phyloP scores from a whole-genome alignment of 64 coral and sea anemone species.

The Pachyseris speciosa region DNA sequence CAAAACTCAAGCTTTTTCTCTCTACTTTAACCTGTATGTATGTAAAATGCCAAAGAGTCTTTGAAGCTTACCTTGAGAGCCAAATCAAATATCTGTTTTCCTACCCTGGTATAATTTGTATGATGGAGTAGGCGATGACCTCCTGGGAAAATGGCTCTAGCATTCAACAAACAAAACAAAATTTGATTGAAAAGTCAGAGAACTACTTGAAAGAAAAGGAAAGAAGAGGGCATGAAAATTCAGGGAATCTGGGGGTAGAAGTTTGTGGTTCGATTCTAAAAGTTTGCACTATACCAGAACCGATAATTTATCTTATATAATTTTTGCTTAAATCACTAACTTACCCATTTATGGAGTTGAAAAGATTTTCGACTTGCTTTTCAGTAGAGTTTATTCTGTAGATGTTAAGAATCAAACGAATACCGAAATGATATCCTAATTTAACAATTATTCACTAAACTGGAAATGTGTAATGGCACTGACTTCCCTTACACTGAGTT shows the following conservation, averaged over 20 bases:
- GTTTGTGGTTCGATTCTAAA: no score
- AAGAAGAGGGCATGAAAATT: no score
- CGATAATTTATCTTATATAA: neutral
- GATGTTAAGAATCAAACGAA: conserved; percentile 1
- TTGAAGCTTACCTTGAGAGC: conserved; percentile 20
- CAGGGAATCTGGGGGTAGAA: no score
- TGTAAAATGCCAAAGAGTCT: neutral
- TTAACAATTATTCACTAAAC: no score
- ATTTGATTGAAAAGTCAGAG: neutral
- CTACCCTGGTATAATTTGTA: conserved; percentile 53
- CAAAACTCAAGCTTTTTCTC: neutral
- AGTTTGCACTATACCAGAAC: no score
- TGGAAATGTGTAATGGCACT: no score
- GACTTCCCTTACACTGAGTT: no score
- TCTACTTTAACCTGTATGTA: no score
- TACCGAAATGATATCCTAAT: no score
- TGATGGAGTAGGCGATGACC: conserved; percentile 43
- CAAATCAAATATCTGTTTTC: conserved; percentile 57
- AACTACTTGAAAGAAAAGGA: no score
- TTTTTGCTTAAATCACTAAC: neutral
- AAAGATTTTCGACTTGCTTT: conserved; percentile 17
- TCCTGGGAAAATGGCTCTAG: conserved; percentile 48
- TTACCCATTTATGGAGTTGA: conserved; percentile 23
- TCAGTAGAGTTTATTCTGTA: neutral
- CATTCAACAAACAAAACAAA: neutral